Evolutionary conservation across 2,797 vertebrate genomes (phyloP), one percentile per base, ranked within the genome.

Genomic region (Rachycentron canadum): DNA sequence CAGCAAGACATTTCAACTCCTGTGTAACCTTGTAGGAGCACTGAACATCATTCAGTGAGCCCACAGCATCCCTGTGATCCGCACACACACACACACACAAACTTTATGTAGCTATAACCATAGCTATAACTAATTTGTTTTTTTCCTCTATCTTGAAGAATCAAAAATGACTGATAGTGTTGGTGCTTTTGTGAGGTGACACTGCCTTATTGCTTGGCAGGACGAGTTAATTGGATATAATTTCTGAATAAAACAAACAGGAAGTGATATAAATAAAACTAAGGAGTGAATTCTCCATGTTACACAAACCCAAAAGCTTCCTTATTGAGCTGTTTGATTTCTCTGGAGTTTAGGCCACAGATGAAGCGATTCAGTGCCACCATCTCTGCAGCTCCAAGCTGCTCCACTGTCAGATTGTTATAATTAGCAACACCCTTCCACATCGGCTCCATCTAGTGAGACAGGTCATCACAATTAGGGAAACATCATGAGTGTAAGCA

Each of bases 61-160:
- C 90, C 67, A 94, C 84, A 13, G 95, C 93, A 0, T 94, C 92
- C 60, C 95, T 96, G 87, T 43, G 23, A 85, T 19, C 76, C 41
- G 81, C 23, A 83, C 34, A 76, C 19, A 83, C 41, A 74, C 36
- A 57, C 32, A 78, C 41, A 79, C 30, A 61, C 32, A 36, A 21
- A 74, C 38, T 47, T 47, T 8, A 21, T 30, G 30, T 47, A 50
- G 21, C 11, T 65, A 43, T 75, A 17, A 32, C 38, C n/a, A n/a
- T n/a, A n/a, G n/a, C n/a, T n/a, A n/a, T n/a, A n/a, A 13, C 40
- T 32, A 9, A 21, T 16, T 4, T 23, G n/a, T n/a, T 67, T 13
- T 47, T 13, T 17, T 0, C 19, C 3, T 0, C 4, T 4, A 32
- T 43, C 17, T 41, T 50, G 49, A 50, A 13, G 4, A 11, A 11